These are phyloP conservation scores for Chlorops oryzae DNA, from an alignment of 1,140 invertebrate species.

Conservation along the genomic window DNA sequence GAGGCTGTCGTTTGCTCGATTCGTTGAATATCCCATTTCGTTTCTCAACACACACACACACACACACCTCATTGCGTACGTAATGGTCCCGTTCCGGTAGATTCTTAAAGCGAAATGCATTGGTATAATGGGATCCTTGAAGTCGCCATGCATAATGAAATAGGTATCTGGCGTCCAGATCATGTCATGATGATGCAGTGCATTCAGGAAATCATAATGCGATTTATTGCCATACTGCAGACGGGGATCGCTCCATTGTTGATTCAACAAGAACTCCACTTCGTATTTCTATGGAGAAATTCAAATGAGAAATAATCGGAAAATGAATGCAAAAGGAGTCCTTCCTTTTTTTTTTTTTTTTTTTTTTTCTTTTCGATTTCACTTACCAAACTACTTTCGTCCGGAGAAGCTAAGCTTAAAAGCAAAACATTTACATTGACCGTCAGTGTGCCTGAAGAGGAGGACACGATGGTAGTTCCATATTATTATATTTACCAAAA, in stretches of 20 bases:
- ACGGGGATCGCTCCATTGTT: constrained; percentile 85
- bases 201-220: constrained; percentile 79
- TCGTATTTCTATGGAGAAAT: constrained; percentile 75
- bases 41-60: no score
- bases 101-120: constrained; percentile 85
- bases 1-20: no score
- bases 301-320: not conserved
- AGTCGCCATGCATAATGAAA: constrained; percentile 92
- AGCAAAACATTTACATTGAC: constrained; percentile 90
- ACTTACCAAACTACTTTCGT: constrained; percentile 91
- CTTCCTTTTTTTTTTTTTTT: not conserved
- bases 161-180: constrained; percentile 91
- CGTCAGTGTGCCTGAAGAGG: constrained; percentile 72
- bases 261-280: constrained; percentile 84
- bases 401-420: constrained; percentile 85
- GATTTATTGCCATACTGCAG: constrained; percentile 78
- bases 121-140: constrained; percentile 84
- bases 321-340: not conserved
- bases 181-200: constrained; percentile 81
- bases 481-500: no score
- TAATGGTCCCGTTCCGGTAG: constrained; percentile 84
- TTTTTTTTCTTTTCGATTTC: not conserved
- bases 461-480: no score
- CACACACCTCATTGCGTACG: constrained; percentile 80
- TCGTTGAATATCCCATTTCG: no score